Evolutionary conservation across 2,888 invertebrate species (phyloP), one percentile per base, ranked within the genome.

Genomic region (Scelioninae gen. 1): DNA sequence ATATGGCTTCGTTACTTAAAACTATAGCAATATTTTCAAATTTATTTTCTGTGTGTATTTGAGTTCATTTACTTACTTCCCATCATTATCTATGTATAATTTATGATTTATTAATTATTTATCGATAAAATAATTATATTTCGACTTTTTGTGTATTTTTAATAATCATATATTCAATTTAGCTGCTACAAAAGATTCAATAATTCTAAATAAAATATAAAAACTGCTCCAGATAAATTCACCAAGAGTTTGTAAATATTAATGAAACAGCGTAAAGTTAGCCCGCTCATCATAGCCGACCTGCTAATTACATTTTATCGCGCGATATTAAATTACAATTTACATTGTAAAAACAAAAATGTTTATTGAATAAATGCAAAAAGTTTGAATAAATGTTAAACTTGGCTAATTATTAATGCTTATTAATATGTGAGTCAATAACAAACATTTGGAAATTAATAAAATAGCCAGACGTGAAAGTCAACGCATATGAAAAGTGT

Each of bases 281-380:
- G 16, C 65, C 34, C 65, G 65, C 32, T 23, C 51, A 38, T 65
- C 29, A 65, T 13, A 13, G 38, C 47, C 29, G 29, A 13, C 29
- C 13, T 0, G 10, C 51, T 65, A 51, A 65, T 65, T 65, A 65
- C 65, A 65, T 65, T 65, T 65, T 65, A 65, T 65, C 65, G 65
- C 51, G 13, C 65, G 38, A 51, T 51, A 51, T 40, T 40, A 53
- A 45, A 65, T 65, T 63, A 63, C 47, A 47, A 51, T 65, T 13
- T 29, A 16, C 29, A 53, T 40, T 23, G 23, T 65, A 40, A 53
- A 45, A 23, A 65, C 51, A 51, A 65, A 65, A 65, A 40, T 65
- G 51, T 65, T 40, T 51, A 65, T 51, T 65, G 40, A 51, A 51
- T 65, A 45, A 65, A 65, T 65, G 16, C 51, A 13, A 65, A 65